Base-by-base conservation (phyloP, 2,113 vertebrate species). In the Chamaea fasciata region DNA sequence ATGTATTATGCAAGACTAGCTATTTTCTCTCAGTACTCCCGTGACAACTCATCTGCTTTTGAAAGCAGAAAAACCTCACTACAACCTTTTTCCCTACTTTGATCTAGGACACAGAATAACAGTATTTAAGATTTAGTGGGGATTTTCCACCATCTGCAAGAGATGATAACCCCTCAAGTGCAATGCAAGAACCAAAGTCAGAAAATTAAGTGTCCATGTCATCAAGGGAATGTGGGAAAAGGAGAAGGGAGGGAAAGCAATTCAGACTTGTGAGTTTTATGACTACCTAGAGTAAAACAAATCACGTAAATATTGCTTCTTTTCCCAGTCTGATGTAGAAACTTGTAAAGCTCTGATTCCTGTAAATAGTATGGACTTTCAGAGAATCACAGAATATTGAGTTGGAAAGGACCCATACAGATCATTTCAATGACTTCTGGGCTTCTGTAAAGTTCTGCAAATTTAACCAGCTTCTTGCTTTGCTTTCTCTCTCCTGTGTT, bases 71-170 rank as follows among this genome's bases (percentile, higher is more conserved):
- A 94, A 94, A 87, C 26, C 42, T 26, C 53, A 73, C 53, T 24
- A 50, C 30, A 77, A 17, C 28, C 11, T n/a, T 87, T 69, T 88
- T 18, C 42, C n/a, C 31, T 57, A 21, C 30, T 77, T 91, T 76
- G 33, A 64, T 85, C 44, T 52, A 46, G 24, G 74, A 84, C 15
- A 70, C 23, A 59, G 35, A 68, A 79, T 79, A 53, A 70, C 0
- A 33, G 13, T 30, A 67, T 37, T 33, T 37, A 71, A 59, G 30
- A 80, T 82, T 87, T 69, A 91, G 74, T 13, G 22, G 23, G 52
- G 62, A 84, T 91, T 96, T 94, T 91, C 69, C 49, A 82, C 78
- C 53, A 64, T 63, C 78, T 95, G 78, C 65, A 85, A 62, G 22
- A 90, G 62, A 76, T 52, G 62, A 73, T 23, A 85, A 65, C 53